Base-by-base conservation (phyloP, 2,888 invertebrate genomes). In the Leuctra nigra region DNA sequence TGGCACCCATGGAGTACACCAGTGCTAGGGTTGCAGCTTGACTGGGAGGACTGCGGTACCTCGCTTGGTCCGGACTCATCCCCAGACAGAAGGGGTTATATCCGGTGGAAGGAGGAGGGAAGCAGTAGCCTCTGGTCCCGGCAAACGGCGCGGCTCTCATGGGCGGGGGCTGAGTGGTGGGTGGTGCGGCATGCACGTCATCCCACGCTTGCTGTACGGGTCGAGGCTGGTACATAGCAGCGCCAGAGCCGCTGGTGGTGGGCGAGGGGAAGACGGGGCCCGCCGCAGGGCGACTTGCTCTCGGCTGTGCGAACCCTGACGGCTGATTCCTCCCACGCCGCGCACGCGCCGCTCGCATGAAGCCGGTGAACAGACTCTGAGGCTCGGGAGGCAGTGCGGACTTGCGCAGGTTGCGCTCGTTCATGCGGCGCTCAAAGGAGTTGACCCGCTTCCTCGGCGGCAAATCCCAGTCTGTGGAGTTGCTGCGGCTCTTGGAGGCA, bases 361-460 rank as follows among this genome's bases (percentile, higher is more conserved):
- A 39, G 7, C 33, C 36, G 9, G 35, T 13, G 33, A 18, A n/a
- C 33, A n/a, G 22, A 22, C 18, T 6, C 13, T 18, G 14, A 2
- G 35, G 50, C 22, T 50, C 50, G 3, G 33, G 20, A 2, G 50
- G 50, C 16, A 50, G 50, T 14, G 50, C 50, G 1, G 50, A 50
- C 35, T 50, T 50, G 18, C 33, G 50, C 4, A 50, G 50, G 22
- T 50, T 50, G 1, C 50, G 50, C 50, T 50, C 50, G 50, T 50
- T 50, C 50, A 50, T 50, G 9, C 50, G 33, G 11, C 50, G 50
- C 35, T 50, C 50, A 35, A 50, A 50, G 20, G 50, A 50, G 50
- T 50, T 50, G 35, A 50, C 50, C 9, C 50, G 33, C 35, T 50
- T 50, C 13, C 50, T 18, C 11, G 33, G 50, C 7, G 50, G 13